These are phyloP conservation scores for Falco cherrug DNA, from an alignment of 2,797 vertebrate species.

Conservation along the genomic window DNA sequence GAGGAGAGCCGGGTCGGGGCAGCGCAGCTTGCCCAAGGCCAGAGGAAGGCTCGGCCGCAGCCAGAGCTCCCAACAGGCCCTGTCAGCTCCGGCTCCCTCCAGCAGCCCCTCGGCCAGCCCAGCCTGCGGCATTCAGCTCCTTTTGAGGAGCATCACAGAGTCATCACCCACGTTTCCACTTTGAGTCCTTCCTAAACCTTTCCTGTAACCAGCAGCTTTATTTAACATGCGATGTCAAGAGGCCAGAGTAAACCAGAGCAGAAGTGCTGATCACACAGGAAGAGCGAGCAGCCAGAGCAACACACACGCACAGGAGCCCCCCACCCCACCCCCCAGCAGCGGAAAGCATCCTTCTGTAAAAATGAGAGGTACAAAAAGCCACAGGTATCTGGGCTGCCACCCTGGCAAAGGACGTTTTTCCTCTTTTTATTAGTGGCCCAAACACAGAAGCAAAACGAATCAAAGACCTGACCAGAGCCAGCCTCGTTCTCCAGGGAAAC, in stretches of 20 bases:
- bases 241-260: neutral
- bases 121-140: neutral
- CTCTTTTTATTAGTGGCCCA: neutral
- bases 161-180: neutral
- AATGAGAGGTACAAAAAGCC: neutral
- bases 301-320: too few species aligned
- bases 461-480: accelerated
- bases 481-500: neutral
- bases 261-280: accelerated
- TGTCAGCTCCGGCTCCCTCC: neutral
- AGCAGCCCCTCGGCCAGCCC: neutral
- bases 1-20: neutral
- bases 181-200: neutral
- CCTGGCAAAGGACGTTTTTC: neutral
- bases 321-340: neutral
- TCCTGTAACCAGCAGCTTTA: accelerated
- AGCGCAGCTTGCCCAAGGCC: neutral
- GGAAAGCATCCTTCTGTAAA: neutral
- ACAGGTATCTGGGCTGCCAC: neutral
- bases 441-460: neutral
- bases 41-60: neutral
- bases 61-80: neutral
- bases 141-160: neutral
- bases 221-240: neutral
- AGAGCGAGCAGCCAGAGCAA: neutral